Conservation (phyloP, 2,888 invertebrate genomes). For the Caenorhabditis wallacei region DNA sequence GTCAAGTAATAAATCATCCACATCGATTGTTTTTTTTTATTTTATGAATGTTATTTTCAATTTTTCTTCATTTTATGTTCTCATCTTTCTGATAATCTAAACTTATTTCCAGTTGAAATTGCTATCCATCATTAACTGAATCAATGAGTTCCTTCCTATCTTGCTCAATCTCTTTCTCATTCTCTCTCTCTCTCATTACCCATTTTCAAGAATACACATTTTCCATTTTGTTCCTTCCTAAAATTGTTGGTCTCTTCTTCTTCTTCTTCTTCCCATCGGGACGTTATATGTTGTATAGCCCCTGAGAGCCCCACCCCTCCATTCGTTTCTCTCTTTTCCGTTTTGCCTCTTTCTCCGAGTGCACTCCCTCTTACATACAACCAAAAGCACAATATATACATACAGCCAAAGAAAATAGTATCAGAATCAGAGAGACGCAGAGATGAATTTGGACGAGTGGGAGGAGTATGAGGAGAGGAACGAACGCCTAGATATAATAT, state of each 20-base stretch:
- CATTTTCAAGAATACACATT: conserved; percentile 26
- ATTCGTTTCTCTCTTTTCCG: conserved; percentile 19
- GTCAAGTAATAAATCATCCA: no score
- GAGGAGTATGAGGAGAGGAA: conserved; percentile 10
- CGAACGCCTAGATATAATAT: conserved; percentile 37
- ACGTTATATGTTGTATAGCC: conserved; percentile 25
- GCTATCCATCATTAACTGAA: no score
- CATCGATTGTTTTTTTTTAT: no score
- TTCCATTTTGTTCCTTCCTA: conserved; percentile 3
- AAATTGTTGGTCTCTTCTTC: background rate
- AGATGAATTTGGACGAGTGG: conserved; percentile 15
- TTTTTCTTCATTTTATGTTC: background rate
- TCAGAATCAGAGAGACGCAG: conserved; percentile 25
- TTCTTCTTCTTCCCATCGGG: conserved; percentile 18
- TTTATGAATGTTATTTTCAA: no score
- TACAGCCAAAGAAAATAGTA: conserved; percentile 7
- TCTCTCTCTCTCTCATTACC: background rate
- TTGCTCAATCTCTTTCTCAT: background rate
- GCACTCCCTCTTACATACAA: conserved; percentile 26
- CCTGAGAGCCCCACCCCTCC: conserved; percentile 33
- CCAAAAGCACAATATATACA: conserved; percentile 46
- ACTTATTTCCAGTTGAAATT: no score
- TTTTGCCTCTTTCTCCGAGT: conserved; percentile 19
- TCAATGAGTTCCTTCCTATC: background rate
- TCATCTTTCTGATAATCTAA: background rate